Evolutionary conservation across 1,140 invertebrate genomes (phyloP).

Genomic region (Heliconius hewitsoni): DNA sequence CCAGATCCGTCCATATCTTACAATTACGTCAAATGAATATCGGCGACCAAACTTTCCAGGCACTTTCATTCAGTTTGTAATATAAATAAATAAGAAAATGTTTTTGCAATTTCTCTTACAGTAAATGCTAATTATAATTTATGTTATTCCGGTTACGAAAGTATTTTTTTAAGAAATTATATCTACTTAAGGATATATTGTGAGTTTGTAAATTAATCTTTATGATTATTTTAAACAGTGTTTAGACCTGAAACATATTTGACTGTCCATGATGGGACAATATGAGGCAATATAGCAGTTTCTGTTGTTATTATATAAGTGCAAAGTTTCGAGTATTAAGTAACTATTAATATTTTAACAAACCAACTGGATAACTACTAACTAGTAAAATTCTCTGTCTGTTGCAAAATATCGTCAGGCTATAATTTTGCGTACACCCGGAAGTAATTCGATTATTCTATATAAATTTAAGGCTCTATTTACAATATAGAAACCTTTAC

Average conservation of each 20-base stretch:
- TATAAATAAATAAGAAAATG: slow-evolving; percentile 1
- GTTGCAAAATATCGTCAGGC: too few relatives aligned
- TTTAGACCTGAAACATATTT: not conserved
- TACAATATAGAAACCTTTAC: not conserved
- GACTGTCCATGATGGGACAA: not conserved
- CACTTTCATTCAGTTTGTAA: not conserved
- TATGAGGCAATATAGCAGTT: not conserved
- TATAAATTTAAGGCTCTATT: not conserved
- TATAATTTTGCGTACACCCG: too few relatives aligned
- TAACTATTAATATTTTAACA: not conserved
- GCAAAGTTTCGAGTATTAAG: not conserved
- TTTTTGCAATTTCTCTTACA: not conserved
- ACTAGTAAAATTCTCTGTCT: not conserved
- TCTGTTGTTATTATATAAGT: not conserved
- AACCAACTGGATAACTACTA: not conserved
- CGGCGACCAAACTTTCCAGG: not conserved
- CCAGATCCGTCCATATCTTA: not conserved
- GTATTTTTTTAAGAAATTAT: not conserved
- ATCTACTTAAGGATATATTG: not conserved
- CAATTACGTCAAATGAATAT: not conserved
- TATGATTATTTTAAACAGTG: not conserved
- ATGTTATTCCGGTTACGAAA: not conserved
- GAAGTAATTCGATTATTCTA: not conserved
- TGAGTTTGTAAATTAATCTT: not conserved
- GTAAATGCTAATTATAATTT: not conserved